Percentiles rank a stretch among this genome's conserved stretches.
These are phyloP conservation scores for Synanthedon tipuliformis DNA, from an alignment of 2,888 invertebrate species.

Conservation along the genomic window DNA sequence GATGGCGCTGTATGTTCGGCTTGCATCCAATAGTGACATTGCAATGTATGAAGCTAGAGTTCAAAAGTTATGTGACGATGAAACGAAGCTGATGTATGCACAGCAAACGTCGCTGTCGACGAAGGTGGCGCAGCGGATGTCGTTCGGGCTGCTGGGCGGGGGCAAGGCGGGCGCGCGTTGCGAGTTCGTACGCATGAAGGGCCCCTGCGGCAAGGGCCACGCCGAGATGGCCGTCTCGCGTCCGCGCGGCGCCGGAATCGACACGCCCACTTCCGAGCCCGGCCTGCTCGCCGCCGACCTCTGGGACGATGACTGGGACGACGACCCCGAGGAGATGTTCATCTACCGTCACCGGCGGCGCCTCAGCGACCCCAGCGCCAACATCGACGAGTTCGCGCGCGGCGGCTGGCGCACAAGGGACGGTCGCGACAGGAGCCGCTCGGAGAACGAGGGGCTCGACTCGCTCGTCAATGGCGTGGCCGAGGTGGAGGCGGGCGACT, in stretches of 20 bases:
- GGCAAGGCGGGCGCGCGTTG: slow-evolving; percentile 87
- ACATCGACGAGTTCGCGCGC: slow-evolving; percentile 85
- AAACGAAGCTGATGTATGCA: background rate
- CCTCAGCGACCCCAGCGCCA: slow-evolving; percentile 93
- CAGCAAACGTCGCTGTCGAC: slow-evolving; percentile 92
- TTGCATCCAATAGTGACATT: too few relatives aligned
- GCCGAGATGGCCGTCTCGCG: slow-evolving; percentile 98
- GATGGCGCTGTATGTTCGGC: too few relatives aligned
- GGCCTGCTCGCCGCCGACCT: slow-evolving; percentile 86
- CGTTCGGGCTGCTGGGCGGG: slow-evolving; percentile 87
- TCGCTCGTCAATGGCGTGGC: slow-evolving; percentile 84
- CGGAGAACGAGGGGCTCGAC: slow-evolving; percentile 93
- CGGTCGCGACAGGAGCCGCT: slow-evolving; percentile 80
- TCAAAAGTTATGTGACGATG: too few relatives aligned
- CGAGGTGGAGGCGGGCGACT: slow-evolving; percentile 94
- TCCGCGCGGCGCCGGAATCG: slow-evolving; percentile 90
- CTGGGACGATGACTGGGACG: slow-evolving; percentile 92
- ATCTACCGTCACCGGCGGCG: slow-evolving; percentile 85
- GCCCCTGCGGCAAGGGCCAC: slow-evolving; percentile 90
- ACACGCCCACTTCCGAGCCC: slow-evolving; percentile 94
- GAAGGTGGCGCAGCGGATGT: slow-evolving; percentile 96
- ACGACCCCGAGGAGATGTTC: slow-evolving; percentile 87
- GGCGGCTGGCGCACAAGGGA: slow-evolving; percentile 83
- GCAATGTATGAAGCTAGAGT: too few relatives aligned
- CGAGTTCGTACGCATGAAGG: slow-evolving; percentile 98